phyloP scores from a whole-genome alignment of 2,888 invertebrate genomes.

The Napeogenes inachia region DNA sequence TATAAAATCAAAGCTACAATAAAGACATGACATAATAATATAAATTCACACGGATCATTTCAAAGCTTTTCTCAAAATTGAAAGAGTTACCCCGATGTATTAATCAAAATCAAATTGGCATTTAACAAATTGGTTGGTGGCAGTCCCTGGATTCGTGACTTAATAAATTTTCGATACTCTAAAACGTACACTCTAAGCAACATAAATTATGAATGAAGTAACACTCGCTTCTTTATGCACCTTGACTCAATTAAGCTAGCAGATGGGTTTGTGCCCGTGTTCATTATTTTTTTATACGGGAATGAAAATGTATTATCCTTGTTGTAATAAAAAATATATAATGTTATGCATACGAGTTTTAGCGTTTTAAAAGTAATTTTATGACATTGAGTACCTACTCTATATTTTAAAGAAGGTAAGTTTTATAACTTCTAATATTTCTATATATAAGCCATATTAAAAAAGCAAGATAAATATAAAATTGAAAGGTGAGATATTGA shows the following conservation, averaged over 20 bases:
- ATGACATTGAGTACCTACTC: background rate
- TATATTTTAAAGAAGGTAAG: too few relatives aligned
- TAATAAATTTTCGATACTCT: background rate
- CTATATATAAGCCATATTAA: too few relatives aligned
- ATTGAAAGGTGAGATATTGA: constrained; percentile 1
- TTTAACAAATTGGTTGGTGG: background rate
- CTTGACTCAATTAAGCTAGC: constrained; percentile 31
- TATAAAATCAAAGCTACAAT: background rate
- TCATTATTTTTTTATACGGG: constrained; percentile 36
- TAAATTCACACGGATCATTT: background rate
- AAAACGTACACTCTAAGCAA: background rate
- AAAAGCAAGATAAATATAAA: too few relatives aligned
- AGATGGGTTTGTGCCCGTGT: constrained; percentile 14
- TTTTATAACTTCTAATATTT: too few relatives aligned
- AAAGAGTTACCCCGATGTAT: background rate
- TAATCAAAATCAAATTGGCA: constrained; percentile 1
- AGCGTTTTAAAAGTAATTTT: constrained; percentile 1
- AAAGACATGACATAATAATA: background rate
- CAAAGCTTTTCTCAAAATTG: background rate
- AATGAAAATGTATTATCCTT: constrained; percentile 33
- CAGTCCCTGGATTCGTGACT: background rate
- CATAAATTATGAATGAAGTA: constrained; percentile 1
- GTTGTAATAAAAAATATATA: constrained; percentile 16
- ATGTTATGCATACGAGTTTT: constrained; percentile 9
- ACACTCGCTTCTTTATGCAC: background rate